A percentile compares a stretch with the other conserved stretches of the same genome.
Evolutionary conservation across 2,888 invertebrate genomes (phyloP).

Genomic region (Periphyllus acericola): DNA sequence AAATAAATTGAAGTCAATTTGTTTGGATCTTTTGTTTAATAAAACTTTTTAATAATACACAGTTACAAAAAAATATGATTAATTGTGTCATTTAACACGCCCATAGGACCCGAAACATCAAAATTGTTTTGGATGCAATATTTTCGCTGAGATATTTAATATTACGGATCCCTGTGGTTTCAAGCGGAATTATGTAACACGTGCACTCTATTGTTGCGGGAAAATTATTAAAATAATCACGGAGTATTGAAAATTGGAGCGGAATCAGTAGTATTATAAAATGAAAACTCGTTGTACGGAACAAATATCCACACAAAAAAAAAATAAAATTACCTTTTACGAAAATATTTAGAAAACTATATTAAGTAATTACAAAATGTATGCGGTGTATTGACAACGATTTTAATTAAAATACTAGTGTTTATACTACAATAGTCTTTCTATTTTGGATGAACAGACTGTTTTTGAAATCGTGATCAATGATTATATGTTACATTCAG

Average conservation of each 20-base stretch:
- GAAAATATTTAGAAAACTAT: not conserved
- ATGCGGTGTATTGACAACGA: not conserved
- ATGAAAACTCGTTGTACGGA: not conserved
- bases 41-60: slow-evolving; percentile 56
- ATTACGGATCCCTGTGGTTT: slow-evolving; percentile 48
- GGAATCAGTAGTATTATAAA: slow-evolving; percentile 17
- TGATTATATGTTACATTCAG: not conserved
- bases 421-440: not conserved
- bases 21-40: slow-evolving; percentile 56
- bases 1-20: slow-evolving; percentile 56
- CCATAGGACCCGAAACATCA: slow-evolving; percentile 29
- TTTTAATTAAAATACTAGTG: slow-evolving; percentile 37
- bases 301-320: not conserved
- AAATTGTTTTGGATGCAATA: slow-evolving; percentile 43
- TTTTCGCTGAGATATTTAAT: slow-evolving; percentile 49
- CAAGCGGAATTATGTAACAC: slow-evolving; percentile 48
- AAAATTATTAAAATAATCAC: slow-evolving; percentile 44
- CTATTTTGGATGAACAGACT: not conserved
- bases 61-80: slow-evolving; percentile 37
- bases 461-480: not conserved
- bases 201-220: slow-evolving; percentile 41
- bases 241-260: slow-evolving; percentile 13
- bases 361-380: not conserved
- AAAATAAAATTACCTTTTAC: slow-evolving; percentile 1
- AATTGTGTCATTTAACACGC: slow-evolving; percentile 53